phyloP scores from a whole-genome alignment of 2,797 vertebrate genomes.

The Hirundo rustica region DNA sequence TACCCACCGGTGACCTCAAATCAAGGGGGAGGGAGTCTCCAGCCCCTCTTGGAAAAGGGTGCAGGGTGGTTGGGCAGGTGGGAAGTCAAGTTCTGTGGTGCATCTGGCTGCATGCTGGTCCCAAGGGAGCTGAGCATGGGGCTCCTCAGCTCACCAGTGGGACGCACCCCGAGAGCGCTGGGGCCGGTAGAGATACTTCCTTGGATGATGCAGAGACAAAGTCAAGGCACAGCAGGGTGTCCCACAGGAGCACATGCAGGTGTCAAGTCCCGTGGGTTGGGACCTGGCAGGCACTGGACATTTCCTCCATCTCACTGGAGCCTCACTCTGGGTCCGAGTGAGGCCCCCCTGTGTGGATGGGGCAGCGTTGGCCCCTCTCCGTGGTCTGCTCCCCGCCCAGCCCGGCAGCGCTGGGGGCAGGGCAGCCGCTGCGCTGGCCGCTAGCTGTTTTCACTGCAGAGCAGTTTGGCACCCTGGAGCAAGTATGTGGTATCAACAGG shows the following conservation, averaged over 20 bases:
- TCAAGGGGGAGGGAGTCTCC: neutral
- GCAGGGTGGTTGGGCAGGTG: accelerated
- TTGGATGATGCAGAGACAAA: neutral
- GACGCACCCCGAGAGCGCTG: accelerated
- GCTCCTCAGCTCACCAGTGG: accelerated
- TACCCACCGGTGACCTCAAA: neutral
- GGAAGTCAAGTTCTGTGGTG: neutral
- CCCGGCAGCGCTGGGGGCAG: neutral
- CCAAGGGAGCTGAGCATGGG: neutral
- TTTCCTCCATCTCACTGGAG: neutral
- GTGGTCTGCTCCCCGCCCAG: accelerated
- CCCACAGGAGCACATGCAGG: accelerated
- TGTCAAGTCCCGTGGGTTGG: accelerated
- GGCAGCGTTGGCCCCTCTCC: neutral
- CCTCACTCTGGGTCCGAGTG: neutral
- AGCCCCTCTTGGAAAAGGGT: neutral
- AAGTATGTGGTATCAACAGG: neutral
- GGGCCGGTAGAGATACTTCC: neutral
- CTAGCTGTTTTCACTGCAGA: neutral
- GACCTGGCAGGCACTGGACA: neutral
- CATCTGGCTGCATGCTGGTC: neutral
- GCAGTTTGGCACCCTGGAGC: neutral
- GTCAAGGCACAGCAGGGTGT: neutral
- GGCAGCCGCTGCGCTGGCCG: accelerated
- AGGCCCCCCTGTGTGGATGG: accelerated